These are phyloP conservation scores for Kryphioiulus occultus DNA, from an alignment of 2,888 invertebrate species.

Conservation along the genomic window DNA sequence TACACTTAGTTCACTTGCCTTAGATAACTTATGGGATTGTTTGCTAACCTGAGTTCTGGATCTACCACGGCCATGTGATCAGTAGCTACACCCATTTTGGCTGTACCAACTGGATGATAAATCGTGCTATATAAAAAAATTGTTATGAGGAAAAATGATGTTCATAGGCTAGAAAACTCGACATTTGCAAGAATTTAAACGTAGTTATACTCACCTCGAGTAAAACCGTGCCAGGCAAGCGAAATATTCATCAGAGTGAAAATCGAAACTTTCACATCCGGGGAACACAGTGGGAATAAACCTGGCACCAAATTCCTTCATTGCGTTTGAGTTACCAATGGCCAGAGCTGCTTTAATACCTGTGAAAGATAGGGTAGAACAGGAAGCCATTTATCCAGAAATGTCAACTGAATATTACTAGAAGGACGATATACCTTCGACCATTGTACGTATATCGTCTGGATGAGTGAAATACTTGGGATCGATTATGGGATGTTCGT, in stretches of 20 bases:
- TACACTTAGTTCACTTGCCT: too few relatives aligned
- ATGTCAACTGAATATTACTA: not conserved
- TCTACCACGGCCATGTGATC: constrained; percentile 51
- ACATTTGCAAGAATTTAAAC: not conserved
- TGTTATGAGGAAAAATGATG: not conserved
- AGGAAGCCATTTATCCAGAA: not conserved
- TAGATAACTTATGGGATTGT: too few relatives aligned
- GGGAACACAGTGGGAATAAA: constrained; percentile 55
- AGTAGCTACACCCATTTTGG: constrained; percentile 47
- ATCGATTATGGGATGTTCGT: constrained; percentile 85
- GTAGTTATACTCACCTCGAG: not conserved
- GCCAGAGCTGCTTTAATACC: constrained; percentile 56
- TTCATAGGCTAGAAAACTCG: too few relatives aligned
- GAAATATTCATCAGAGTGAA: constrained; percentile 49
- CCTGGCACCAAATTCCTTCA: constrained; percentile 55
- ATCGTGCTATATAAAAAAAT: not conserved
- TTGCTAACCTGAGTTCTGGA: constrained; percentile 47
- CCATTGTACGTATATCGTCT: constrained; percentile 76
- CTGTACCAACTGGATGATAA: constrained; percentile 50
- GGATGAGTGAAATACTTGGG: constrained; percentile 91
- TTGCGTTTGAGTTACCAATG: constrained; percentile 56
- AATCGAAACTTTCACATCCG: constrained; percentile 55
- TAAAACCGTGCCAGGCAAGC: constrained; percentile 49
- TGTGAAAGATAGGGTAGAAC: not conserved
- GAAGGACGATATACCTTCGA: constrained; percentile 68